Evolutionary conservation across 2,113 vertebrate genomes (phyloP).

Genomic region (Passer domesticus): DNA sequence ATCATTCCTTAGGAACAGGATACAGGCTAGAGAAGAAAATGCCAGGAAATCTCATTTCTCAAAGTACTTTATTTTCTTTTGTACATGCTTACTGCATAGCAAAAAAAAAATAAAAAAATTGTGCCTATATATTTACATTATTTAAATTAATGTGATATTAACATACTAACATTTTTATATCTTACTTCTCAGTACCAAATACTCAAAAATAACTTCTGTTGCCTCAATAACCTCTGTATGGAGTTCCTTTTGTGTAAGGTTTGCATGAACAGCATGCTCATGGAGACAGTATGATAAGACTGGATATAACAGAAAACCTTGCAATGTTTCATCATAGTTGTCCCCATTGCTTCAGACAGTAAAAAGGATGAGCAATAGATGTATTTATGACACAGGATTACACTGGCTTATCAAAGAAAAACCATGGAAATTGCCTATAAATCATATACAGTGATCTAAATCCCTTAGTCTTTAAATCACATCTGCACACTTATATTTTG

Average conservation of each 20-base stretch:
- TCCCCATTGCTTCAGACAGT: background rate
- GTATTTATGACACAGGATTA: background rate
- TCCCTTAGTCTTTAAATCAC: background rate
- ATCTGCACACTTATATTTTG: background rate
- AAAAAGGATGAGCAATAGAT: background rate
- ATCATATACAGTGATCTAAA: background rate
- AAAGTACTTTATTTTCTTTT: slow-evolving; percentile 45
- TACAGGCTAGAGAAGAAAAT: background rate
- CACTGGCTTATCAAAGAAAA: background rate
- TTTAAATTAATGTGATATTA: slow-evolving; percentile 34
- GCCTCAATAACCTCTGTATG: background rate
- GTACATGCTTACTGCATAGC: background rate
- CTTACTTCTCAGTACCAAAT: slow-evolving; percentile 37
- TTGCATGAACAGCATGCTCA: background rate
- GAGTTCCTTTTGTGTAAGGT: background rate
- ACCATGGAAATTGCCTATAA: background rate
- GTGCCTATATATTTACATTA: background rate
- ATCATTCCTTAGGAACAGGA: background rate
- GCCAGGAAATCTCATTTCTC: background rate
- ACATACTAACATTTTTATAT: background rate
- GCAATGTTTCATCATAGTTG: background rate
- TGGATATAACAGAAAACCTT: background rate
- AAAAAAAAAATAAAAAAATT: background rate
- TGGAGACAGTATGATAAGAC: background rate
- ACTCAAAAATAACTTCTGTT: background rate